Conservation (phyloP, 2,797 vertebrate genomes). For the Clarias laeviceps region DNA sequence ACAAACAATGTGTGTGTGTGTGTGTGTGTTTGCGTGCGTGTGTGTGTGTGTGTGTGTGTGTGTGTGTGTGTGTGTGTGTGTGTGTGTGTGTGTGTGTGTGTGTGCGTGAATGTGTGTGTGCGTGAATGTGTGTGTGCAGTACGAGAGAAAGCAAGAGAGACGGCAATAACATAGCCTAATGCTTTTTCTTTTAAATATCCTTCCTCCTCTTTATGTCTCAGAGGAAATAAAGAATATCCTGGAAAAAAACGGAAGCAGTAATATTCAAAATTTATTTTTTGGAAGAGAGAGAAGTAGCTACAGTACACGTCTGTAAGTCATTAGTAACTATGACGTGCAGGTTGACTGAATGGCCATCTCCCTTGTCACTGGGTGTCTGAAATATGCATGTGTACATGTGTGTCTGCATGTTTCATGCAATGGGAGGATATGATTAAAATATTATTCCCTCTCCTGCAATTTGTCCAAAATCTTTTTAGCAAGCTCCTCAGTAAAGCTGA, state of each 20-base stretch:
- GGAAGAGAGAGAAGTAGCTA: not conserved
- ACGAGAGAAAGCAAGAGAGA: not conserved
- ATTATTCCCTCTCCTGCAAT: constrained; percentile 64
- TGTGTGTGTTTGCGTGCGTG: constrained; percentile 3
- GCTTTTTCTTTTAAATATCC: constrained; percentile 47
- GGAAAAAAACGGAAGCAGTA: constrained; percentile 65
- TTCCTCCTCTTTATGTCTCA: constrained; percentile 53
- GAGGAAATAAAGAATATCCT: constrained; percentile 55
- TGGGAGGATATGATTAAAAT: constrained; percentile 68
- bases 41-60: too few species aligned
- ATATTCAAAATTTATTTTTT: constrained; percentile 40
- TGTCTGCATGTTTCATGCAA: constrained; percentile 50
- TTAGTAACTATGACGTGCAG: constrained; percentile 73
- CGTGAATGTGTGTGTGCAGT: constrained; percentile 6
- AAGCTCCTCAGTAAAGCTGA: constrained; percentile 48
- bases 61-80: too few species aligned
- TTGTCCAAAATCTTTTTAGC: constrained; percentile 67
- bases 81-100: constrained; percentile 48
- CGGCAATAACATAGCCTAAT: constrained; percentile 9
- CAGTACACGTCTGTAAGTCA: constrained; percentile 54
- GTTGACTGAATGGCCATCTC: constrained; percentile 62
- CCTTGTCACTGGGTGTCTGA: constrained; percentile 59
- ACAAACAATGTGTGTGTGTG: constrained; percentile 70
- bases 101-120: constrained; percentile 22
- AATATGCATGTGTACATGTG: constrained; percentile 52